Evolutionary conservation across 2,888 invertebrate genomes (phyloP), one percentile per base, ranked within the genome.

Genomic region (Lasioglossum pauxillum): DNA sequence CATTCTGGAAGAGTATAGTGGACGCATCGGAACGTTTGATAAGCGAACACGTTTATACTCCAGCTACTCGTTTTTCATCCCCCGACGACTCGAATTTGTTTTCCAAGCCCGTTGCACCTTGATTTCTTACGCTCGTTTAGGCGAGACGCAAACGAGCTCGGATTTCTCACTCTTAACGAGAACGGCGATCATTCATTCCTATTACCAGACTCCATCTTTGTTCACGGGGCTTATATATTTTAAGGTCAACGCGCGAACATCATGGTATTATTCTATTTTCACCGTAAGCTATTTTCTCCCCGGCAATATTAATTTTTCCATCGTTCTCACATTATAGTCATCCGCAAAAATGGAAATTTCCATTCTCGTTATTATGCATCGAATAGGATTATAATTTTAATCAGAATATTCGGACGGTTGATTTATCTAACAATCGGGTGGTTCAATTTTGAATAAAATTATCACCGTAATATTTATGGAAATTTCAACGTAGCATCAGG

Each of bases 111-210:
- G 23, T 53, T 23, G 75, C 77, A 71, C 71, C 72, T 71, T 31
- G 46, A 46, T 73, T 31, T 73, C 49, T 31, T 67, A 31, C 64
- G 71, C 44, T 57, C 53, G 77, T 82, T 78, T 78, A 57, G 46
- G 27, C 19, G 64, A 57, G 8, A n/a, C 31, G 77, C 75, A 84
- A 84, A 78, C 84, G 78, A 75, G 82, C 49, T 31, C 60, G 74
- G 64, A 78, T 84, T 82, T 78, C 64, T 84, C 84, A 78, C 49
- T 38, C 71, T 78, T 78, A 75, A 84, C 78, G 82, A 84, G 60
- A 38, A 41, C 44, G 71, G 71, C 71, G 84, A 82, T 84, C 84
- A 3, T 27, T 69, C 75, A 41, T 16, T n/a, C 31, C 7, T 46
- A 67, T 80, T 80, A 77, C 76, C 46, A 80, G 80, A 44, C n/a